Conservation (phyloP, 2,113 vertebrate species). For the Osmerus mordax region DNA sequence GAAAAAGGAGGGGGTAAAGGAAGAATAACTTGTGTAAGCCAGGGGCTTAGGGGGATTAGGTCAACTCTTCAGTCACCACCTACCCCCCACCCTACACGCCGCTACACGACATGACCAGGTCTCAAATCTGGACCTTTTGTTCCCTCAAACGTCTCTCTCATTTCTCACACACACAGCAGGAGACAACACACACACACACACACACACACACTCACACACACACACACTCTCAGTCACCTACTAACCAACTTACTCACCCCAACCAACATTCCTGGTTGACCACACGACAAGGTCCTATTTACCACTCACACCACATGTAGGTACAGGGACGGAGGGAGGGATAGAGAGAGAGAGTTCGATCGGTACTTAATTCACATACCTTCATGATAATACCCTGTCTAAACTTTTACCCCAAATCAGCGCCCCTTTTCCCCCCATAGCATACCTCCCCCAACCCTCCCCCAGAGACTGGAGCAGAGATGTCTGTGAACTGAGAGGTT, state of each 20-base stretch:
- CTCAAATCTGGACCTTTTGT: not conserved
- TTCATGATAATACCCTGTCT: no score
- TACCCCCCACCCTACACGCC: not conserved
- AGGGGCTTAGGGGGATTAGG: no score
- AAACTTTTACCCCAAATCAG: not conserved
- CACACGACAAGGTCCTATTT: no score
- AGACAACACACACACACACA: not conserved
- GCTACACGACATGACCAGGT: not conserved
- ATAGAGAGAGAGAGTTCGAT: no score
- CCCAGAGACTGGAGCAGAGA: not conserved
- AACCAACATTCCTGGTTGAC: no score
- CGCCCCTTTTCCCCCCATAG: not conserved
- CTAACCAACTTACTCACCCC: no score
- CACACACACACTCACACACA: not conserved
- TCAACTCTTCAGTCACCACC: constrained; percentile 7
- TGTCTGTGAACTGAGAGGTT: not conserved
- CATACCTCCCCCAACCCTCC: not conserved
- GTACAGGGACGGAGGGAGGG: no score
- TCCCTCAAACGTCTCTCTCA: not conserved
- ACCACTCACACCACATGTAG: no score
- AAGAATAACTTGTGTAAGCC: not conserved
- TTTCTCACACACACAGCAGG: not conserved
- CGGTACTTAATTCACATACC: no score
- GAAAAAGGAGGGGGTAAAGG: not conserved
- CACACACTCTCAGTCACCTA: no score